phyloP scores from a whole-genome alignment of 2,113 vertebrate species.

The Mystacornis crossleyi region DNA sequence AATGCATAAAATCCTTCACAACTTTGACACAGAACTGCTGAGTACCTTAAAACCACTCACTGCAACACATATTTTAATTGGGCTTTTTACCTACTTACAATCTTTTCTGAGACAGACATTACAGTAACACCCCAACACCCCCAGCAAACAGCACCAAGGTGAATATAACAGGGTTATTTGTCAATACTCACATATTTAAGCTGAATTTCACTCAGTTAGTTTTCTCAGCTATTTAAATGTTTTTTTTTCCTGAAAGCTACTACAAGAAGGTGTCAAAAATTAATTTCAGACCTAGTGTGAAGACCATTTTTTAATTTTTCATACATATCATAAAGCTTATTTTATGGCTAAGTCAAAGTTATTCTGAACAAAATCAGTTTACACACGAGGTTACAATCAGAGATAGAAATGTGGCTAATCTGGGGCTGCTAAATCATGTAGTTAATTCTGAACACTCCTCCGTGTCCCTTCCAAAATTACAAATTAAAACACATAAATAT shows the following conservation, averaged over 20 bases:
- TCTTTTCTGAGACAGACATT: background rate
- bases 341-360: background rate
- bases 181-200: background rate
- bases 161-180: background rate
- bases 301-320: background rate
- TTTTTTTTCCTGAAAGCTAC: background rate
- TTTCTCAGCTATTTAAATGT: background rate
- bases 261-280: background rate
- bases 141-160: background rate
- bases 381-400: background rate
- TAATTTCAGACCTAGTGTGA: background rate
- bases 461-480: background rate
- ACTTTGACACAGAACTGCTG: background rate
- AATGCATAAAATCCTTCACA: background rate
- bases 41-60: background rate
- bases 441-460: background rate
- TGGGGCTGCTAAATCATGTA: background rate
- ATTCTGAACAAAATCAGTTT: background rate
- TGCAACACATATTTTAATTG: background rate
- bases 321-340: background rate
- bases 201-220: background rate
- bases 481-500: background rate
- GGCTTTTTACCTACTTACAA: background rate
- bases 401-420: background rate
- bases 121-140: background rate